Conservation (phyloP, 2,888 invertebrate species). For the Agrilus cyanescens region DNA sequence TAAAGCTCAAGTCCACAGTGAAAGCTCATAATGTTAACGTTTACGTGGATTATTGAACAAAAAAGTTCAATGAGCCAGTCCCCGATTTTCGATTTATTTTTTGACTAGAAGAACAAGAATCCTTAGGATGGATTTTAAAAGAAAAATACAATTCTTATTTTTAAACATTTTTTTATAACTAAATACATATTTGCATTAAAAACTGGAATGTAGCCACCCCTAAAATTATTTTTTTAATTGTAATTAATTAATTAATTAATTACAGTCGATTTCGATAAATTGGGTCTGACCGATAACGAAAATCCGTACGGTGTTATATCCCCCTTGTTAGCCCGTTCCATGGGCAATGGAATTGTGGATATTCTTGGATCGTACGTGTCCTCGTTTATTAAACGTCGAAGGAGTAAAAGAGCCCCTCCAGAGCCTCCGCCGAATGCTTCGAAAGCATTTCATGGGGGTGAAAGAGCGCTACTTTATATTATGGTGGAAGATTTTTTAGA, state of each 20-base stretch:
- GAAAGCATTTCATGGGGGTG: conserved; percentile 64
- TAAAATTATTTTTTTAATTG: too few species aligned
- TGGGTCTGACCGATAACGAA: conserved; percentile 79
- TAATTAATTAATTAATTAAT: conserved; percentile 8
- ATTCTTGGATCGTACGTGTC: conserved; percentile 62
- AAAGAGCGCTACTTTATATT: conserved; percentile 67
- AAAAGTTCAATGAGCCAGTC: too few species aligned
- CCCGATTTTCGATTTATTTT: too few species aligned
- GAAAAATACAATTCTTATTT: too few species aligned
- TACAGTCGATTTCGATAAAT: conserved; percentile 73
- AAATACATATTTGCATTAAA: too few species aligned
- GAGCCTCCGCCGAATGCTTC: conserved; percentile 34
- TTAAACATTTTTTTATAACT: too few species aligned
- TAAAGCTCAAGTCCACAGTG: too few species aligned
- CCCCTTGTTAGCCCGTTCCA: conserved; percentile 61
- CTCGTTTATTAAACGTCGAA: conserved; percentile 51
- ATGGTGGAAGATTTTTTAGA: conserved; percentile 67
- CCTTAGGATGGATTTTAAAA: too few species aligned
- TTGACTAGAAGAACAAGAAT: too few species aligned
- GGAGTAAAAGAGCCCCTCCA: conserved; percentile 39
- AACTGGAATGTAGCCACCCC: too few species aligned
- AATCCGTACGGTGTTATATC: conserved; percentile 75
- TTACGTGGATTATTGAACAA: too few species aligned
- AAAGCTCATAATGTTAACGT: too few species aligned
- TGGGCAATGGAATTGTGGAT: conserved; percentile 61